A percentile compares a stretch with the other conserved stretches of the same genome.
Conservation (phyloP, 2,888 invertebrate species). For the Cataglyphis cursor region DNA sequence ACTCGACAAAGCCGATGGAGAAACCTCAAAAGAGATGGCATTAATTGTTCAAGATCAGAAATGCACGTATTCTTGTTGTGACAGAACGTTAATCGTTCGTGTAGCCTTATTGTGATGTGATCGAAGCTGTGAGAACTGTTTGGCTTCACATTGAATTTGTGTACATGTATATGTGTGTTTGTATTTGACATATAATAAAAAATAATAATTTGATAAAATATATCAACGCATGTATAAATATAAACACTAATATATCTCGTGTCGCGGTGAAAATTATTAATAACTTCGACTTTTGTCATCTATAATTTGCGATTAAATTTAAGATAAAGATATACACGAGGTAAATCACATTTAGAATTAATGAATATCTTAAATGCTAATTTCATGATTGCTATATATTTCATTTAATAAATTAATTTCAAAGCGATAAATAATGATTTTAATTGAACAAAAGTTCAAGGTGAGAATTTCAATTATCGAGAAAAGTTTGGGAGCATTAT, state of each 20-base stretch:
- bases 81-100: constrained; percentile 63
- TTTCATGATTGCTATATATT: neutral
- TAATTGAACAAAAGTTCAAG: neutral
- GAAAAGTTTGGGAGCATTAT: constrained; percentile 16
- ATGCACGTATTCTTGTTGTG: constrained; percentile 45
- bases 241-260: neutral
- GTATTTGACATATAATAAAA: neutral
- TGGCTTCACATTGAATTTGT: constrained; percentile 15
- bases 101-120: constrained; percentile 59
- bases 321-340: neutral
- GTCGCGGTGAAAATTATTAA: neutral
- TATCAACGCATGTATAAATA: neutral
- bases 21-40: constrained; percentile 60
- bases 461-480: constrained; percentile 39
- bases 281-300: neutral
- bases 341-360: constrained; percentile 17
- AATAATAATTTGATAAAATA: constrained; percentile 1
- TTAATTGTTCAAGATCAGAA: constrained; percentile 66
- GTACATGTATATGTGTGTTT: neutral
- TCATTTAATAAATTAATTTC: constrained; percentile 30
- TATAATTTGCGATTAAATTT: neutral
- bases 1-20: constrained; percentile 58
- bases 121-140: constrained; percentile 64
- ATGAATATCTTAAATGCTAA: constrained; percentile 18
- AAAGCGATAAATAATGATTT: constrained; percentile 24